Evolutionary conservation across 2,113 vertebrate species (phyloP).

Genomic region (Alectura lathami): DNA sequence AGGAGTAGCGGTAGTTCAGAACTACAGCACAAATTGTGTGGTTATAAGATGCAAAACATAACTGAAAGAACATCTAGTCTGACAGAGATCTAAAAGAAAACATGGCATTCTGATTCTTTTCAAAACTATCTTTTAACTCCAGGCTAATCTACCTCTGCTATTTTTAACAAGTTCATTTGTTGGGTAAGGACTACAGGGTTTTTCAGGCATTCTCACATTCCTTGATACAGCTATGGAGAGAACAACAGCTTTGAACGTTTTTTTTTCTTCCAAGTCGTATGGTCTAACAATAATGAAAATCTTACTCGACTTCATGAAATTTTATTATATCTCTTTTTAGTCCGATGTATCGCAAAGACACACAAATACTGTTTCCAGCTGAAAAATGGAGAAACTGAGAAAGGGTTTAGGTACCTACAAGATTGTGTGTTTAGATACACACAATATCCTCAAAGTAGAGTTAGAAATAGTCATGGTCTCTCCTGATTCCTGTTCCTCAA

Average conservation of each 20-base stretch:
- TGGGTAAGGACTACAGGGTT: neutral
- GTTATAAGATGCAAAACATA: neutral
- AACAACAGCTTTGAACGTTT: neutral
- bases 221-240: neutral
- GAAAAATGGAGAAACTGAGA: neutral
- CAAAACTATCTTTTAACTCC: neutral
- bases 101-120: neutral
- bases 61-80: neutral
- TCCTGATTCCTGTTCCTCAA: neutral
- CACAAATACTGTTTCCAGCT: neutral
- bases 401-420: neutral
- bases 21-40: neutral
- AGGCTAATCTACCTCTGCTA: neutral
- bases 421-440: neutral
- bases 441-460: neutral
- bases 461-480: neutral
- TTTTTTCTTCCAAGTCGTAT: neutral
- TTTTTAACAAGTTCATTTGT: neutral
- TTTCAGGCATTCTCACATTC: neutral
- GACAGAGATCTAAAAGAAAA: neutral
- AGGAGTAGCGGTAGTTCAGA: neutral
- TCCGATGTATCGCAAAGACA: neutral
- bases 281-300: neutral
- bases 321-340: neutral
- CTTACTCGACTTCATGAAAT: neutral